Evolutionary conservation across 2,888 invertebrate species (phyloP).

Genomic region (Chydorus sphaericus): DNA sequence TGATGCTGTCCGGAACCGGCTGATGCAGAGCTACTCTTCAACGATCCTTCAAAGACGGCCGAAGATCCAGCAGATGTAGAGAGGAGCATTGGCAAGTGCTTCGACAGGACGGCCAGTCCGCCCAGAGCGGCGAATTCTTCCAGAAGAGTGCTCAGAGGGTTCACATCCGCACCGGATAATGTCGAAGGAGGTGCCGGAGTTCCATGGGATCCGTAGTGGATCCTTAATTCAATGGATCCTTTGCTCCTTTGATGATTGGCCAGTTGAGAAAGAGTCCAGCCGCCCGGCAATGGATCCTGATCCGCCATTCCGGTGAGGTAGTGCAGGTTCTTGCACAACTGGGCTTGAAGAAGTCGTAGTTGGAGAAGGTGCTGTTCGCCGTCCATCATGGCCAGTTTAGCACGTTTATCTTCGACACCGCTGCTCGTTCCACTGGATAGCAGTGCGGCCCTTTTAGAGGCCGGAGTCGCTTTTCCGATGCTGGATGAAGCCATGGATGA

Average conservation of each 20-base stretch:
- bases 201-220: not conserved
- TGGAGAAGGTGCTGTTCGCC: not conserved
- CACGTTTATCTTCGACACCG: not conserved
- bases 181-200: not conserved
- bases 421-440: too few species aligned
- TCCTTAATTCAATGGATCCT: not conserved
- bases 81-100: constrained; percentile 64
- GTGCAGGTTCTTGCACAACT: not conserved
- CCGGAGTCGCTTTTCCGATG: too few species aligned
- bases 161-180: not conserved
- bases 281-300: not conserved
- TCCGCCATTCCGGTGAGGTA: not conserved
- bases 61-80: constrained; percentile 25
- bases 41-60: not conserved
- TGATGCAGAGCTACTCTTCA: not conserved
- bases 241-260: constrained; percentile 1
- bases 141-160: constrained; percentile 37
- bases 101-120: constrained; percentile 73
- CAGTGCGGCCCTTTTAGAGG: too few species aligned
- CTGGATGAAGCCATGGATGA: not conserved
- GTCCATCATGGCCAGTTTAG: not conserved
- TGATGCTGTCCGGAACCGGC: not conserved
- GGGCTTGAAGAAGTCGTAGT: not conserved
- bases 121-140: constrained; percentile 78
- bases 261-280: not conserved